phyloP scores from a whole-genome alignment of 2,113 vertebrate genomes.

The Cyanoderma ruficeps region DNA sequence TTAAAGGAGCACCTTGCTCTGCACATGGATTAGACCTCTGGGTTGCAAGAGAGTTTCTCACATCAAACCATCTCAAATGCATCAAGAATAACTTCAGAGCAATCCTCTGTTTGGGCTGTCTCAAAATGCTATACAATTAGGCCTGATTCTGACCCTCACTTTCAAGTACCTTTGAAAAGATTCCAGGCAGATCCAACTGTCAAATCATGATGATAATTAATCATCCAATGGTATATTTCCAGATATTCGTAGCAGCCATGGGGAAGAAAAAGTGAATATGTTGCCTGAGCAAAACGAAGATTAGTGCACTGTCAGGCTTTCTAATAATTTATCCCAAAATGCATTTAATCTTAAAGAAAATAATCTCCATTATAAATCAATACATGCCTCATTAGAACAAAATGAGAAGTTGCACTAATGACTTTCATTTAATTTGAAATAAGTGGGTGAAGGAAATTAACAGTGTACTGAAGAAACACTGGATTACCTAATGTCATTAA shows the following conservation, averaged over 20 bases:
- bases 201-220: neutral
- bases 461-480: neutral
- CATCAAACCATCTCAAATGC: neutral
- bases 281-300: neutral
- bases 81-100: neutral
- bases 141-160: neutral
- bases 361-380: slow-evolving; percentile 29
- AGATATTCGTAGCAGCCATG: neutral
- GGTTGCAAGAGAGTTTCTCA: neutral
- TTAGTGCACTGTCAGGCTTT: neutral
- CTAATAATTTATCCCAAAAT: neutral
- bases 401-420: neutral
- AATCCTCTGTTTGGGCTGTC: neutral
- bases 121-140: neutral
- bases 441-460: slow-evolving; percentile 32
- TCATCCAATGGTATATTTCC: neutral
- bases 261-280: neutral
- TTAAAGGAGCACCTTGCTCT: neutral
- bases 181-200: neutral
- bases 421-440: slow-evolving; percentile 39
- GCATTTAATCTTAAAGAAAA: slow-evolving; percentile 26
- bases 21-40: neutral
- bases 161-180: neutral
- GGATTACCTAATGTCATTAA: slow-evolving; percentile 43
- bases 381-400: slow-evolving; percentile 21